A percentile compares a stretch with the other conserved stretches of the same genome.
phyloP scores from a whole-genome alignment of 2,797 vertebrate genomes.

The Malurus splendens region DNA sequence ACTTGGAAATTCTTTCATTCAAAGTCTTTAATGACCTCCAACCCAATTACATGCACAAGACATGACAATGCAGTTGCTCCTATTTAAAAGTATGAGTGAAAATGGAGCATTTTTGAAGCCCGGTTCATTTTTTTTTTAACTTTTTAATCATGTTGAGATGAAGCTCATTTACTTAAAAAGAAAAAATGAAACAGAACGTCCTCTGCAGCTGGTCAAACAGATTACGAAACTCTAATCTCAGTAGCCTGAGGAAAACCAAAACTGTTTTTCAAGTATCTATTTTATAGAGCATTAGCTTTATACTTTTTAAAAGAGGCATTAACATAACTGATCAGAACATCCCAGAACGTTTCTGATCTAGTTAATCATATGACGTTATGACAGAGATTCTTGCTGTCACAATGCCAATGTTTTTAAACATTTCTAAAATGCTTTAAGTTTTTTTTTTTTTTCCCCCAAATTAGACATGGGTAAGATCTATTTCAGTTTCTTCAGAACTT shows the following conservation, averaged over 20 bases:
- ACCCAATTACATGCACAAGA: conserved; percentile 27
- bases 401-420: conserved; percentile 10
- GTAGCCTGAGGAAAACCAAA: conserved; percentile 51
- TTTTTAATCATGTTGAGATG: conserved; percentile 37
- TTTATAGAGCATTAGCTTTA: conserved; percentile 31
- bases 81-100: conserved; percentile 4
- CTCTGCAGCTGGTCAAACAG: conserved; percentile 65
- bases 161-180: conserved; percentile 51
- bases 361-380: conserved; percentile 7
- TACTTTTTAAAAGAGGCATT: conserved; percentile 23
- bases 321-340: conserved; percentile 39
- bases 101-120: conserved; percentile 23
- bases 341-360: conserved; percentile 34
- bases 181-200: conserved; percentile 34
- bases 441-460: background rate
- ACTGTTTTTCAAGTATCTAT: conserved; percentile 51
- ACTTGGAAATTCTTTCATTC: conserved; percentile 27
- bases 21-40: conserved; percentile 41
- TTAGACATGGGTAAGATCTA: conserved; percentile 5
- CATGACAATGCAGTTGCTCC: background rate
- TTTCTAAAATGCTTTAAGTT: conserved; percentile 13
- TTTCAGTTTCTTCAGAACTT: background rate
- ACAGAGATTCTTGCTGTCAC: conserved; percentile 24
- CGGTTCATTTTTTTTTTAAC: background rate
- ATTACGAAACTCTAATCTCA: conserved; percentile 56